Conservation (phyloP, 2,888 invertebrate species). For the Matsumyia berberina region DNA sequence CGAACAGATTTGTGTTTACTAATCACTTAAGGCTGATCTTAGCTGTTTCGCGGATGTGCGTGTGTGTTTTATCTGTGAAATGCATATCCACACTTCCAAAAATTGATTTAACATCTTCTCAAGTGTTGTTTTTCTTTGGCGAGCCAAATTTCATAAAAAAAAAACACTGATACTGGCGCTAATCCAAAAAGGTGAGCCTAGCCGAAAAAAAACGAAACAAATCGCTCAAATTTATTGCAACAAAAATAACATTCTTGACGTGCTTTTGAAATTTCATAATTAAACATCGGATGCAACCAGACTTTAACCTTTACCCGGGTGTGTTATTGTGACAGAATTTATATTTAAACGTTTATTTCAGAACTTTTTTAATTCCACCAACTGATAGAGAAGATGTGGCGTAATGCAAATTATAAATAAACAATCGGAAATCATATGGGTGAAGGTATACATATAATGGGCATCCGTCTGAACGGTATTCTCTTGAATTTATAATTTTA, state of each 20-base stretch:
- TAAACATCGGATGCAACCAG: conserved; percentile 9
- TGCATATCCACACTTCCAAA: background rate
- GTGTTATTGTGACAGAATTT: background rate
- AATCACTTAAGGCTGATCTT: conserved; percentile 3
- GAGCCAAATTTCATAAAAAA: conserved; percentile 1
- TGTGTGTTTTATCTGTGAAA: background rate
- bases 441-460: background rate
- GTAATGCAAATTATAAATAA: conserved; percentile 18
- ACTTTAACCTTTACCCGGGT: conserved; percentile 3
- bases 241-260: conserved; percentile 1
- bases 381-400: background rate
- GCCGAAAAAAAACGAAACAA: background rate
- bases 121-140: background rate
- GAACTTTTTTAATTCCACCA: conserved; percentile 2
- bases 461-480: background rate
- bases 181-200: conserved; percentile 13
- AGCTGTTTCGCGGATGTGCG: background rate
- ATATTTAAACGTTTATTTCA: conserved; percentile 1
- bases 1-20: background rate
- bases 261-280: background rate
- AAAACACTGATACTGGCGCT: background rate
- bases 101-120: background rate
- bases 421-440: background rate
- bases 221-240: conserved; percentile 21
- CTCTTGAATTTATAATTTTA: conserved; percentile 15